Evolutionary conservation across 2,113 vertebrate genomes (phyloP).

Genomic region (Ammodramus savannarum): DNA sequence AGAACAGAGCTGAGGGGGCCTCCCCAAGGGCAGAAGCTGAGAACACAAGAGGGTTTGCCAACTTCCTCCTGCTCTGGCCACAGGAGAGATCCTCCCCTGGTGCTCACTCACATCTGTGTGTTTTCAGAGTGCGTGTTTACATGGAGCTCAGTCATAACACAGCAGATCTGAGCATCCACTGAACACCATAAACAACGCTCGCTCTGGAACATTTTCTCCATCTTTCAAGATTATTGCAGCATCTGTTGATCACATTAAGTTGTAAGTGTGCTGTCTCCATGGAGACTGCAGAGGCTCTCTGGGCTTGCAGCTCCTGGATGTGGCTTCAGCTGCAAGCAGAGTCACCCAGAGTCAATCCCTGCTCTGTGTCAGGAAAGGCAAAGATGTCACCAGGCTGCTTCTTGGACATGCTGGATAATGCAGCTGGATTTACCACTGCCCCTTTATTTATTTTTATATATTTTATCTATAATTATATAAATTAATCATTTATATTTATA

Average conservation of each 20-base stretch:
- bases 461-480: too few relatives aligned
- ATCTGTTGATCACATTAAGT: conserved; percentile 61
- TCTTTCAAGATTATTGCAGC: conserved; percentile 55
- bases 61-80: neutral
- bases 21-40: too few relatives aligned
- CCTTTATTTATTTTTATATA: neutral
- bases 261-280: conserved; percentile 69
- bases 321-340: conserved; percentile 7
- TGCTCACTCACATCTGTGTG: neutral
- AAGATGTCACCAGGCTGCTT: neutral
- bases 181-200: conserved; percentile 21
- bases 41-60: too few relatives aligned
- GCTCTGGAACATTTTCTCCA: conserved; percentile 34
- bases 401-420: neutral
- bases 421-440: neutral
- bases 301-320: conserved; percentile 28
- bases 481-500: too few relatives aligned
- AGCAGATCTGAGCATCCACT: conserved; percentile 2
- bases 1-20: too few relatives aligned
- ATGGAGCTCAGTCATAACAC: neutral
- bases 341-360: neutral
- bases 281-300: conserved; percentile 52
- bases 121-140: neutral
- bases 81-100: neutral
- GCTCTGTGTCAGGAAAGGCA: neutral